Conservation (phyloP, 1,140 invertebrate genomes). For the Drosophila kurseongensis region DNA sequence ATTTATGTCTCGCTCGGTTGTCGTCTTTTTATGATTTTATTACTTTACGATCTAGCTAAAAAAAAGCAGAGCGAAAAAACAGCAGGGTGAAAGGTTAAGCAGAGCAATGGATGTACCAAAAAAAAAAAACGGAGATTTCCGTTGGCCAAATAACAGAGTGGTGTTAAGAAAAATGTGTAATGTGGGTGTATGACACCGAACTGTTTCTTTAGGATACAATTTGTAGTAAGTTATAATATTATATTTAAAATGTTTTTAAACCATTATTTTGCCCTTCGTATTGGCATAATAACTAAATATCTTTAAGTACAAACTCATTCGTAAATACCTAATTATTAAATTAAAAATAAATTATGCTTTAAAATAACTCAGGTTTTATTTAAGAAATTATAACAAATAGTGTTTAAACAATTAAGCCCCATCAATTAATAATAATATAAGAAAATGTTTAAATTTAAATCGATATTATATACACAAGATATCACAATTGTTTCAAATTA, state of each 20-base stretch:
- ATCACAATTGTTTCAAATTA: too few species aligned
- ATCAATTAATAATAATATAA: too few species aligned
- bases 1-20: constrained; percentile 46
- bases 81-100: constrained; percentile 21
- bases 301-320: too few species aligned
- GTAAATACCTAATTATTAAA: not conserved
- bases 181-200: constrained; percentile 5
- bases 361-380: not conserved
- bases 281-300: too few species aligned
- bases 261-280: too few species aligned
- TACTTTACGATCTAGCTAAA: constrained; percentile 69
- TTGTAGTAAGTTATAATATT: too few species aligned
- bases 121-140: constrained; percentile 22
- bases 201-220: too few species aligned
- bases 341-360: not conserved
- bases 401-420: too few species aligned
- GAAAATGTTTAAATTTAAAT: too few species aligned
- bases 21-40: constrained; percentile 71
- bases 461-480: too few species aligned
- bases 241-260: too few species aligned
- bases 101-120: constrained; percentile 3
- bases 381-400: too few species aligned
- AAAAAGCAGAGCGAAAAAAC: constrained; percentile 41
- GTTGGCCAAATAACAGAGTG: not conserved
- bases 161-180: not conserved